Base-by-base conservation (phyloP, 2,797 vertebrate species). In the Pitangus sulphuratus region DNA sequence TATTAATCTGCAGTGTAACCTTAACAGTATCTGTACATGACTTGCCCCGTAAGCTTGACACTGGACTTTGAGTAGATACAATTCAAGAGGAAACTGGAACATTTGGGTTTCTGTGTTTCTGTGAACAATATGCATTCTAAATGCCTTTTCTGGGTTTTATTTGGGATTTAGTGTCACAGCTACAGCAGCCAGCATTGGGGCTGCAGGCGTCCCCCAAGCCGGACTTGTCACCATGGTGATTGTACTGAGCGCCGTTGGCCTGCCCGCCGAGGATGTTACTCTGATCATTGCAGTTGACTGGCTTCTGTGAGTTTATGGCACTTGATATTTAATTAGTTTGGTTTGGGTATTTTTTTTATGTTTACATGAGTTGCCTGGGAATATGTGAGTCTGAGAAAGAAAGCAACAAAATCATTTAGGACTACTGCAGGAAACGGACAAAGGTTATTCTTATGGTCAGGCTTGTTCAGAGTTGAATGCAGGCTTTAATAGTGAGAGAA, bases 161-260 rank as follows among this genome's bases (percentile, higher is more conserved):
- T 93, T 95, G 94, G 83, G n/a, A 94, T 97, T 82, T 94, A 99
- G 99, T 87, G 98, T 99, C 84, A 99, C 99, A 66, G 99, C 99
- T 45, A 99, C 99, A 5, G 99, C 99, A 37, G 99, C 99, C 81
- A 99, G 99, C 96, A 98, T 99, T 0, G 99, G 99, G 89, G 99
- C 99, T 74, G 99, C 99, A 3, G 99, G 99, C 0, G 99, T 99
- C 61, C 99, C 99, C 11, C 99, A 99, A 35, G 99, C 99, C 1
- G 99, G 99, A 64, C 98, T 99, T 78, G 99, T 99, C 89, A 99
- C 99, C 97, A 99, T 99, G 99, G 99, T 99, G 95, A 99, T 99
- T 12, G 99, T 99, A 64, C 97, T 99, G 89, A 99, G 99, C 21
- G 99, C 99, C 0, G 98, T 99, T 18, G 99, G 99, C 65, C 98